Evolutionary conservation across 2,113 vertebrate species (phyloP).

Genomic region (Salvelinus fontinalis): DNA sequence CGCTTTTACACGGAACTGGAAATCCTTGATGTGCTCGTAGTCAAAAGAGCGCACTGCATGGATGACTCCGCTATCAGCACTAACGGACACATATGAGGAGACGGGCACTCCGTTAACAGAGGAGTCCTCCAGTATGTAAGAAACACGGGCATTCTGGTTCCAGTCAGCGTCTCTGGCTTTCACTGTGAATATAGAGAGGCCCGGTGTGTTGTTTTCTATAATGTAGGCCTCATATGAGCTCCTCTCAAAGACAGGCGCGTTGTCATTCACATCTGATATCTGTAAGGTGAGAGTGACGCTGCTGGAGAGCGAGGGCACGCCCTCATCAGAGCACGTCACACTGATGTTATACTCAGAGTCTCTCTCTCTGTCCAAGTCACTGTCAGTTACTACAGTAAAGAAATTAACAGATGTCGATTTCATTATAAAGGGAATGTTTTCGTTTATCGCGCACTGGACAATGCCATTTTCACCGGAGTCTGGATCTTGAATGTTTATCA

Average conservation of each 20-base stretch:
- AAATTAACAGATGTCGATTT: conserved; percentile 50
- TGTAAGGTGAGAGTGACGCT: conserved; percentile 59
- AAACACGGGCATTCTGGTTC: conserved; percentile 67
- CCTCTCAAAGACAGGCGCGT: conserved; percentile 65
- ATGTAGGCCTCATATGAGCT: conserved; percentile 57
- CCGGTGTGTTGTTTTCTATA: conserved; percentile 66
- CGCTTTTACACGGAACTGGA: conserved; percentile 59
- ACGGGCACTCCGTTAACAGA: conserved; percentile 55
- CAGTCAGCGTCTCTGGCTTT: conserved; percentile 63
- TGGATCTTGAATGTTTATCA: conserved; percentile 57
- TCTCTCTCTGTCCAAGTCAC: conserved; percentile 46
- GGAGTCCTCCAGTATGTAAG: conserved; percentile 66
- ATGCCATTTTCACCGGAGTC: conserved; percentile 56
- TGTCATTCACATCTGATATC: conserved; percentile 72
- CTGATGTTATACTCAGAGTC: conserved; percentile 46
- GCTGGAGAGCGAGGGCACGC: conserved; percentile 61
- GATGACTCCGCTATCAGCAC: conserved; percentile 65
- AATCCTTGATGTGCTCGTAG: conserved; percentile 68
- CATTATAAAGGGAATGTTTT: conserved; percentile 55
- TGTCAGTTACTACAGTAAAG: conserved; percentile 51
- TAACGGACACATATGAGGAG: conserved; percentile 65
- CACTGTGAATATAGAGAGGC: conserved; percentile 56
- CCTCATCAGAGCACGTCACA: conserved; percentile 41
- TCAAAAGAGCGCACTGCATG: conserved; percentile 69
- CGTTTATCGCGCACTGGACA: conserved; percentile 44